These are phyloP conservation scores for Muscicapa comitata DNA, from an alignment of 2,797 vertebrate genomes.

Conservation along the genomic window DNA sequence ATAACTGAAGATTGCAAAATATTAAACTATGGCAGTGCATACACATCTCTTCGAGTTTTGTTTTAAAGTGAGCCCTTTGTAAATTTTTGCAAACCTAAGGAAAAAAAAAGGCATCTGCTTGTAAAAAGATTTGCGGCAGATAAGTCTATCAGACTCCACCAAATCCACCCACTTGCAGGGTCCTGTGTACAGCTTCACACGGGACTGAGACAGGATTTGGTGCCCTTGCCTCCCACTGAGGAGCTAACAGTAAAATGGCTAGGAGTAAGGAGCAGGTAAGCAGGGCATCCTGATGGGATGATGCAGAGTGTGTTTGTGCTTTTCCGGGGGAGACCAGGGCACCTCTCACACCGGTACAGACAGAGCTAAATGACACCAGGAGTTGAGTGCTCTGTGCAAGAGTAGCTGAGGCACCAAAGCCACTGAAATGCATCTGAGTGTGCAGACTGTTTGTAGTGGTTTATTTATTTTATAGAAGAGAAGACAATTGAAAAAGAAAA, in stretches of 20 bases:
- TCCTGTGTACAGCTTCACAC: background rate
- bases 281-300: background rate
- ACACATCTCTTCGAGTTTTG: background rate
- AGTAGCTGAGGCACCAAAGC: background rate
- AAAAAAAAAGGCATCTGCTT: background rate
- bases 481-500: background rate
- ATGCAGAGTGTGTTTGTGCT: fast-evolving
- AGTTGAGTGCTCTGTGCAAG: background rate
- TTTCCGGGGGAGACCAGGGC: background rate
- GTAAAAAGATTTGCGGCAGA: background rate
- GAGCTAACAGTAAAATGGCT: background rate
- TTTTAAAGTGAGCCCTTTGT: background rate
- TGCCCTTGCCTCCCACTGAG: background rate
- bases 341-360: fast-evolving
- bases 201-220: background rate
- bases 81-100: background rate
- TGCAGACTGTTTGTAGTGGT: background rate
- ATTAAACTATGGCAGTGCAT: background rate
- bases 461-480: background rate
- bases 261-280: background rate
- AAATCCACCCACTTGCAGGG: fast-evolving
- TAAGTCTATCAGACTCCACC: background rate
- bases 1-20: background rate
- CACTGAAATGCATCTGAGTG: background rate
- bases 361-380: background rate